Percentiles rank a stretch among this genome's conserved stretches.
phyloP scores from a whole-genome alignment of 2,888 invertebrate species.

The Ichneumon xanthorius region DNA sequence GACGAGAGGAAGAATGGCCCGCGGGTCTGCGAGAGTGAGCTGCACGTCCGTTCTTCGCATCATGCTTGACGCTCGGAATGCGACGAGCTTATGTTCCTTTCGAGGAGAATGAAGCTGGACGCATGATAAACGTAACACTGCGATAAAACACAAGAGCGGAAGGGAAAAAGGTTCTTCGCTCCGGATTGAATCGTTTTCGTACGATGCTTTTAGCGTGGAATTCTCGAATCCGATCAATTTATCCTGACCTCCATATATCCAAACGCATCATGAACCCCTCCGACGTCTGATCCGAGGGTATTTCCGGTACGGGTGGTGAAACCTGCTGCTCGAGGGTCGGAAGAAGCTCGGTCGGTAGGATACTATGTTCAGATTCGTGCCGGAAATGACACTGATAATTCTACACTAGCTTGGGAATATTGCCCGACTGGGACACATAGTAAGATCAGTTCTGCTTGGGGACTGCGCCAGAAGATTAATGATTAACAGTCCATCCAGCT shows the following conservation, averaged over 20 bases:
- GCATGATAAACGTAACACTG: conserved; percentile 33
- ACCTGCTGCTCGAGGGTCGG: not conserved
- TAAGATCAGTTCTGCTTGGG: not conserved
- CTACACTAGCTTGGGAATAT: conserved; percentile 18
- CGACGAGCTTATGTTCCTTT: conserved; percentile 32
- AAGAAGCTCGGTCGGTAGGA: conserved; percentile 39
- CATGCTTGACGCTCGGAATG: not conserved
- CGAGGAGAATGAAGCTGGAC: conserved; percentile 6
- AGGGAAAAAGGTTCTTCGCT: conserved; percentile 8
- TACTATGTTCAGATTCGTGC: conserved; percentile 45
- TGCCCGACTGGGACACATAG: not conserved
- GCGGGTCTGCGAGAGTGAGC: conserved; percentile 44
- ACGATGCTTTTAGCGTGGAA: conserved; percentile 17
- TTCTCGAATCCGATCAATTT: conserved; percentile 44
- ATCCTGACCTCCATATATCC: conserved; percentile 36
- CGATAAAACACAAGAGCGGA: conserved; percentile 15
- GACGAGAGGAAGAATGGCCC: conserved; percentile 38
- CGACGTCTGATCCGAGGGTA: conserved; percentile 32
- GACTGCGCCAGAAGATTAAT: not conserved
- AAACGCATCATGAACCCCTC: conserved; percentile 11
- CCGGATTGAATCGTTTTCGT: conserved; percentile 48
- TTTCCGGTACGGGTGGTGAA: conserved; percentile 46
- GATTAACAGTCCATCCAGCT: not conserved
- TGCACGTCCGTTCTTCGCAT: conserved; percentile 9
- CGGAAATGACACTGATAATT: conserved; percentile 55